Evolutionary conservation across 1,140 invertebrate genomes (phyloP), one percentile per base, ranked within the genome.

Genomic region (Daktulosphaira vitifoliae): DNA sequence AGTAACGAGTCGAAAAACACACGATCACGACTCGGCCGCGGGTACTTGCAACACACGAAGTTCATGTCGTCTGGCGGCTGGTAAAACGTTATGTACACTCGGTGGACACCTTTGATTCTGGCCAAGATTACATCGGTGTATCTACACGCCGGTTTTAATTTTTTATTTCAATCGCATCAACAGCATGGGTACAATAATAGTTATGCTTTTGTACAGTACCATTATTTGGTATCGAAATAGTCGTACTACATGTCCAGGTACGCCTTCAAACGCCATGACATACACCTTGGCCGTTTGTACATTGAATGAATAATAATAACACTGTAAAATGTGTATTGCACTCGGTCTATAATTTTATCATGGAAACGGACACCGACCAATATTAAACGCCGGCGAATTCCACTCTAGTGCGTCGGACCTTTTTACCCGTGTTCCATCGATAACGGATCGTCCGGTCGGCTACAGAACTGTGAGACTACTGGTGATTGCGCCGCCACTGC

Each of bases 61-160:
- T 62, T 62, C 56, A 62, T 62, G 56, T 62, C 56, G 56, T 18
- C 38, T 56, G 37, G 53, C 25, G 53, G 33, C n/a, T n/a, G 33
- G 5, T 44, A 56, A 56, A 62, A 33, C 18, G 56, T 33, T 62
- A 25, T 62, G 56, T 62, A 11, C 11, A 46, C 25, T 62, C 29
- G n/a, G n/a, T 16, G 56, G 56, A 62, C 56, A 62, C 56, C 56
- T 25, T 62, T 26, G 56, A 62, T 62, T 62, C 56, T 48, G 23
- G 42, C 16, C 25, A 5, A 48, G 56, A 62, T 62, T 62, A 59
- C 53, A 15, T n/a, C n/a, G n/a, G n/a, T n/a, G n/a, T n/a, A n/a
- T n/a, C n/a, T n/a, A n/a, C n/a, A 7, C 33, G 33, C 5, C 33
- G 6, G 33, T 37, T 37, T 50, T 50, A 7, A 50, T 8, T 26